phyloP scores from a whole-genome alignment of 2,888 invertebrate species.

The Deilephila porcellus region DNA sequence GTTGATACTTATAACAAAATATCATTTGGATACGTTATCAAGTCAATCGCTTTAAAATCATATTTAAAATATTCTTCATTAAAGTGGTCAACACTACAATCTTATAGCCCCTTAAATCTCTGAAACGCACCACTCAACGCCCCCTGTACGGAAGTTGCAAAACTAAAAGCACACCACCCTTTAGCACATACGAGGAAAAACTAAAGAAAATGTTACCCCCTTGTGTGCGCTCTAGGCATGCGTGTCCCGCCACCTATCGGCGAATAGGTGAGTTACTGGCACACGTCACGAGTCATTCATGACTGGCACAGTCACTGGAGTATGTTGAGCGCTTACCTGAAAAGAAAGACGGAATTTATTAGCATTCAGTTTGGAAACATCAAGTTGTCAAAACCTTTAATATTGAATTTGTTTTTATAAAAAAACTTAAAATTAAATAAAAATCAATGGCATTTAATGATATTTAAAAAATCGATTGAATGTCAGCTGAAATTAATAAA shows the following conservation, averaged over 20 bases:
- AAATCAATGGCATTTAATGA: too few species aligned
- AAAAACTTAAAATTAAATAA: too few species aligned
- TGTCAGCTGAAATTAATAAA: too few species aligned
- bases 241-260: constrained; percentile 71
- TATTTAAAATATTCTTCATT: background rate
- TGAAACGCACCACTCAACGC: constrained; percentile 58
- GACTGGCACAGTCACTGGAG: background rate
- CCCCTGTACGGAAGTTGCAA: constrained; percentile 71
- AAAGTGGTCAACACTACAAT: background rate
- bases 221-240: constrained; percentile 54
- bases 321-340: constrained; percentile 52
- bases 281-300: constrained; percentile 1
- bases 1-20: too few species aligned
- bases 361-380: background rate
- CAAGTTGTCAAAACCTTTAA: too few species aligned
- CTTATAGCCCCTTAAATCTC: background rate
- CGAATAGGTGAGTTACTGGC: constrained; percentile 59
- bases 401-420: too few species aligned
- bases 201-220: constrained; percentile 66
- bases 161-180: constrained; percentile 72
- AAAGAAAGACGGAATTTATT: constrained; percentile 47
- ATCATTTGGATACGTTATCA: too few species aligned
- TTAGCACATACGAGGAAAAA: constrained; percentile 69
- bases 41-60: too few species aligned
- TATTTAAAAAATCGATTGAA: too few species aligned